phyloP scores from a whole-genome alignment of 2,888 invertebrate genomes.

The Hyppa rectilinea region DNA sequence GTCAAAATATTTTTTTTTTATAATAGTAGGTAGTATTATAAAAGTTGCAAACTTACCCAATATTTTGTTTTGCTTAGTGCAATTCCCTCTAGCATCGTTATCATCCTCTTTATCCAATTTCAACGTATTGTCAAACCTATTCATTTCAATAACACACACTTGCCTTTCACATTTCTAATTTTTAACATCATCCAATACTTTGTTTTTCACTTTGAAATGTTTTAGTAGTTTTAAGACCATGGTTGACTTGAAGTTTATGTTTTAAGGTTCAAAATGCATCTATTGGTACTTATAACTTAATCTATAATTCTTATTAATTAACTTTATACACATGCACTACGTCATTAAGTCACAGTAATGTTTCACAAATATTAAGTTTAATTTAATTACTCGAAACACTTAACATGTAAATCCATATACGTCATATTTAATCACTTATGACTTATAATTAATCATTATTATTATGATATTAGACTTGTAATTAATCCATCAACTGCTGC shows the following conservation, averaged over 20 bases:
- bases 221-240: constrained; percentile 38
- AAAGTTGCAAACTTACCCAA: constrained; percentile 79
- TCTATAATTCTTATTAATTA: not conserved
- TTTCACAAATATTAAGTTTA: constrained; percentile 2
- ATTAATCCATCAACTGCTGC: not conserved
- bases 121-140: constrained; percentile 81
- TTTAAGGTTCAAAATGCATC: constrained; percentile 5
- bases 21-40: too few species aligned
- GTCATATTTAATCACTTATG: not conserved
- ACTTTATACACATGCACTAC: not conserved
- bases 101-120: constrained; percentile 82
- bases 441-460: not conserved
- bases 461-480: not conserved
- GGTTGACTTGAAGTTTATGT: not conserved
- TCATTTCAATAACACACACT: constrained; percentile 78
- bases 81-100: constrained; percentile 80
- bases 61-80: constrained; percentile 85
- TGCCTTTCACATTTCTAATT: constrained; percentile 52
- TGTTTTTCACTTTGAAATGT: constrained; percentile 59
- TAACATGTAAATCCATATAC: not conserved
- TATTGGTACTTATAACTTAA: not conserved
- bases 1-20: too few species aligned
- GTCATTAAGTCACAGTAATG: not conserved
- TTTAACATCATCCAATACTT: constrained; percentile 47
- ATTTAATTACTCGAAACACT: not conserved